Conservation (phyloP, 2,797 vertebrate species). For the Anas flavirostris region DNA sequence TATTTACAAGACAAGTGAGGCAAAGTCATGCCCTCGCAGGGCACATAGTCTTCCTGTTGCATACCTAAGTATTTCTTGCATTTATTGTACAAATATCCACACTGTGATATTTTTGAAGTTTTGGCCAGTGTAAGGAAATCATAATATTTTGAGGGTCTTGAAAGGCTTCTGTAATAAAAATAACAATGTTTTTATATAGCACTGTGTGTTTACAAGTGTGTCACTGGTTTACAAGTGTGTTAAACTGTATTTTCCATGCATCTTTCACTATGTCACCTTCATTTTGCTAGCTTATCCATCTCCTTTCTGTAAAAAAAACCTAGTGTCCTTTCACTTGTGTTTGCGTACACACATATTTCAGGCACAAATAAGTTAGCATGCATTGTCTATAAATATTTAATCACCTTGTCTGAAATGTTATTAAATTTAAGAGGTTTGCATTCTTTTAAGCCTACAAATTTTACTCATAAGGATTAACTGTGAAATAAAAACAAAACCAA, state of each 20-base stretch:
- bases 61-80: rapidly evolving
- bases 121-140: background rate
- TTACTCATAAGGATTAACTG: background rate
- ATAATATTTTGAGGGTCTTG: background rate
- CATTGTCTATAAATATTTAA: background rate
- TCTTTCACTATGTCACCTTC: background rate
- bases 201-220: background rate
- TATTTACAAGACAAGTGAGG: background rate
- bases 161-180: background rate
- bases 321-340: background rate
- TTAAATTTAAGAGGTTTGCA: background rate
- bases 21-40: background rate
- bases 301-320: background rate
- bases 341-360: background rate
- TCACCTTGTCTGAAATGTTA: background rate
- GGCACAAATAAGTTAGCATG: background rate
- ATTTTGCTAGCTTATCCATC: background rate
- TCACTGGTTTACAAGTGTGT: background rate
- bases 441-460: background rate
- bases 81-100: background rate
- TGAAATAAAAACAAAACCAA: background rate
- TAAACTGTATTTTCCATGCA: background rate
- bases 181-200: background rate
- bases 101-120: background rate
- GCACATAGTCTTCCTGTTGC: background rate